A percentile compares a stretch with the other conserved stretches of the same genome.
These are phyloP conservation scores for Micrastur ruficollis DNA, from an alignment of 2,797 vertebrate genomes.

Conservation along the genomic window DNA sequence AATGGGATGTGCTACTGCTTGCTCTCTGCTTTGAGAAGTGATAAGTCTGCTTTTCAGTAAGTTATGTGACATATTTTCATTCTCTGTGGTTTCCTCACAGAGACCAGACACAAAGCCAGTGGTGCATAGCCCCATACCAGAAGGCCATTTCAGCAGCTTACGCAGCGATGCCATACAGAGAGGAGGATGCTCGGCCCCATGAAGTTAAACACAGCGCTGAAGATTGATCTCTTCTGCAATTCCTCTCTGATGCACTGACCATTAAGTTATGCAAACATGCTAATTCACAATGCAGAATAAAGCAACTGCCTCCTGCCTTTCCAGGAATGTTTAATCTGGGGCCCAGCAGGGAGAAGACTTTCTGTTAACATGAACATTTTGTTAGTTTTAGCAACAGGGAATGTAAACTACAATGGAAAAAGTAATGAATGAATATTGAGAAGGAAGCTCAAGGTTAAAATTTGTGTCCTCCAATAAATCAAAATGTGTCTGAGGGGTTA, in stretches of 20 bases:
- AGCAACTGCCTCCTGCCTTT: constrained; percentile 48
- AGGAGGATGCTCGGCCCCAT: background rate
- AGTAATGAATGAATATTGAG: constrained; percentile 29
- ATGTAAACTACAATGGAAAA: constrained; percentile 52
- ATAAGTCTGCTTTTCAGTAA: constrained; percentile 16
- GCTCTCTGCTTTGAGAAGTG: background rate
- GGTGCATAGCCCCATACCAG: background rate
- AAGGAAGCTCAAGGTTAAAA: constrained; percentile 41
- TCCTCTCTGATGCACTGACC: constrained; percentile 33
- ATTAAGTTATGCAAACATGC: constrained; percentile 66
- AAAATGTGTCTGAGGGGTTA: background rate
- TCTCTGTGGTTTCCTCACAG: constrained; percentile 44
- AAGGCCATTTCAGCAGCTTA: background rate
- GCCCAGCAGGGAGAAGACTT: constrained; percentile 37
- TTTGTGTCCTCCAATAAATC: background rate
- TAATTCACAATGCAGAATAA: constrained; percentile 14
- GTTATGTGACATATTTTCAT: background rate
- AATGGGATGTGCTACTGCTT: background rate
- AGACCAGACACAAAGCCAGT: constrained; percentile 1
- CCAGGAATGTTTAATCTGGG: constrained; percentile 54
- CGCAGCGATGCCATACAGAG: background rate
- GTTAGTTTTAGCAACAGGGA: constrained; percentile 52
- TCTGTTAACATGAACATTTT: constrained; percentile 39
- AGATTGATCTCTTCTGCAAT: constrained; percentile 52
- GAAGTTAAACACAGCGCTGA: background rate